Evolutionary conservation across 2,113 vertebrate species (phyloP).

Genomic region (Ahaetulla prasina): DNA sequence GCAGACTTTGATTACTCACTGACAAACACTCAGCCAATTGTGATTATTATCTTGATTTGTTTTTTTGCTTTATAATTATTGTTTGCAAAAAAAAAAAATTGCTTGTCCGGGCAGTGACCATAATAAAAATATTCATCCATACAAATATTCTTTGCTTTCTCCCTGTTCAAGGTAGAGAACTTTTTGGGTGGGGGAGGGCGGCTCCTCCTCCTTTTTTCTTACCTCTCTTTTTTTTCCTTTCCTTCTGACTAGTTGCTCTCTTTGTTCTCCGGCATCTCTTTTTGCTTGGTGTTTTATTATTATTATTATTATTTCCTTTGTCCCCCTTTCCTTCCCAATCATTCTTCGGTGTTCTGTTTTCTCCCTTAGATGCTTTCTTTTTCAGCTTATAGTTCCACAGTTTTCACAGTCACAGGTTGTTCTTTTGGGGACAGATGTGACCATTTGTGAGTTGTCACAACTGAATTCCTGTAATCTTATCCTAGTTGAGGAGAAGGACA

Average conservation of each 20-base stretch:
- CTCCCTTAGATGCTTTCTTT: neutral
- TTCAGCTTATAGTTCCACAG: neutral
- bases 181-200: neutral
- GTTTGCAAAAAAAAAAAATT: neutral
- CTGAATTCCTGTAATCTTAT: neutral
- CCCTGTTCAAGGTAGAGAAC: neutral
- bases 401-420: neutral
- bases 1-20: neutral
- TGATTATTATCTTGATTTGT: neutral
- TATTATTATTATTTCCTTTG: neutral
- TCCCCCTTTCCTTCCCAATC: neutral
- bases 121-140: neutral
- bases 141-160: neutral
- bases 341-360: neutral
- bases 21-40: neutral
- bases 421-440: neutral
- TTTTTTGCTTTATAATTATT: neutral
- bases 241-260: neutral
- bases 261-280: neutral
- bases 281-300: neutral
- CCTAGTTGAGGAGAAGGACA: neutral
- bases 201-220: neutral
- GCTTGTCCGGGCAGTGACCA: neutral
- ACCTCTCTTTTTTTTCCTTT: neutral
- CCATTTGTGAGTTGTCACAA: neutral